These are phyloP conservation scores for Oostethus manadensis DNA, from an alignment of 2,113 vertebrate species.

Conservation along the genomic window DNA sequence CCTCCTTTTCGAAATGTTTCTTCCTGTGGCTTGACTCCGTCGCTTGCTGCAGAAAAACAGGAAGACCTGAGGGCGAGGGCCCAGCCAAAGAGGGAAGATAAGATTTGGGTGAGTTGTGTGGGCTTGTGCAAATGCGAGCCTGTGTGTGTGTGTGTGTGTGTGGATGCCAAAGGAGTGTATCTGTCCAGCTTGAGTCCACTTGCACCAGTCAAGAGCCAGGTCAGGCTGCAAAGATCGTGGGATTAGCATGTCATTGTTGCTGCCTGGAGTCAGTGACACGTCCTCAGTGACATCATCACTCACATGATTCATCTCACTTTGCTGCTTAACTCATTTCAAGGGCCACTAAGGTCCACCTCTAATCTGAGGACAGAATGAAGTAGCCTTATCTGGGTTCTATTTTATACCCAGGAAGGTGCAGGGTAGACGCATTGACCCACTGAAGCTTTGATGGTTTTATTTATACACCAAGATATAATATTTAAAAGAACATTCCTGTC, in stretches of 20 bases:
- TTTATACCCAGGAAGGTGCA: constrained; percentile 35
- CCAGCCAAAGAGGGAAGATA: constrained; percentile 52
- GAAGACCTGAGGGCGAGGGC: constrained; percentile 49
- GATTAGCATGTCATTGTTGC: constrained; percentile 62
- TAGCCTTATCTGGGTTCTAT: constrained; percentile 33
- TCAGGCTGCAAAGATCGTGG: constrained; percentile 47
- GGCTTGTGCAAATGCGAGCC: constrained; percentile 2
- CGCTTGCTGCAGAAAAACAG: constrained; percentile 43
- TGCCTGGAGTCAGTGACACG: constrained; percentile 54
- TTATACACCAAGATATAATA: constrained; percentile 30
- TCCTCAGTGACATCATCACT: constrained; percentile 60
- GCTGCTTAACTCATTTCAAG: constrained; percentile 22
- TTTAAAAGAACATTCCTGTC: constrained; percentile 3
- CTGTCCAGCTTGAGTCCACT: constrained; percentile 60
- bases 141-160: constrained; percentile 14
- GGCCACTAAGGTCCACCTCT: constrained; percentile 27
- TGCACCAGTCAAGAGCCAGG: constrained; percentile 60
- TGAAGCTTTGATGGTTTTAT: constrained; percentile 41
- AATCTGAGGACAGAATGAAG: constrained; percentile 40
- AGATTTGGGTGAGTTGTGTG: constrained; percentile 43
- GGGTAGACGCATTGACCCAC: constrained; percentile 7
- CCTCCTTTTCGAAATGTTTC: constrained; percentile 36
- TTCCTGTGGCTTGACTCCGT: constrained; percentile 16
- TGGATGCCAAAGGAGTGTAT: constrained; percentile 31
- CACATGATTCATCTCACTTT: constrained; percentile 21